phyloP scores from a whole-genome alignment of 2,797 vertebrate species.

The Poliocrania exsul region DNA sequence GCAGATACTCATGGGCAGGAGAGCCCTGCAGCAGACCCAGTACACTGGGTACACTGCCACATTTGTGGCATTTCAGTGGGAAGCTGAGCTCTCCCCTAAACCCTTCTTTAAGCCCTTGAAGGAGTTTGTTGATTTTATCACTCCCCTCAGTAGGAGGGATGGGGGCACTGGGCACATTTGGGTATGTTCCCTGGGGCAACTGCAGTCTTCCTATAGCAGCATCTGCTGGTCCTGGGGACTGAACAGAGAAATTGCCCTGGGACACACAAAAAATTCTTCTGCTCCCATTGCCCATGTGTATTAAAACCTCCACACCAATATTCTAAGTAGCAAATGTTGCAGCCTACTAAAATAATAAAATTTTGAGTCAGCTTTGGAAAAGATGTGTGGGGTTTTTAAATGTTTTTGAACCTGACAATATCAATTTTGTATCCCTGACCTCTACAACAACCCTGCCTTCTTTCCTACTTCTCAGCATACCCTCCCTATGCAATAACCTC shows the following conservation, averaged over 20 bases:
- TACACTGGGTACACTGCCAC: too few species aligned
- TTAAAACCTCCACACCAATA: not conserved
- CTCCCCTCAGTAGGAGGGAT: not conserved
- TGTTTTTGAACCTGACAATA: not conserved
- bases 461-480: not conserved
- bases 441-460: not conserved
- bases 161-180: not conserved
- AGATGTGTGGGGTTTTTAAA: not conserved
- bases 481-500: not conserved
- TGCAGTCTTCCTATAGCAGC: not conserved
- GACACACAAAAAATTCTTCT: not conserved
- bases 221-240: not conserved
- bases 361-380: not conserved
- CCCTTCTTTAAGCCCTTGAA: not conserved
- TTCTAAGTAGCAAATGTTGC: not conserved
- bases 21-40: not conserved
- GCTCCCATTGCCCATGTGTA: not conserved
- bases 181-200: not conserved
- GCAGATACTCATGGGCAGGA: not conserved
- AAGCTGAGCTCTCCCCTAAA: not conserved
- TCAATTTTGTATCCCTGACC: constrained; percentile 14
- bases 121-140: not conserved
- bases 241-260: not conserved
- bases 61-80: not conserved
- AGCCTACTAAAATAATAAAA: not conserved